A percentile compares a stretch with the other conserved stretches of the same genome.
These are phyloP conservation scores for Pristionchus entomophagus DNA, from an alignment of 2,888 invertebrate genomes.

Conservation along the genomic window DNA sequence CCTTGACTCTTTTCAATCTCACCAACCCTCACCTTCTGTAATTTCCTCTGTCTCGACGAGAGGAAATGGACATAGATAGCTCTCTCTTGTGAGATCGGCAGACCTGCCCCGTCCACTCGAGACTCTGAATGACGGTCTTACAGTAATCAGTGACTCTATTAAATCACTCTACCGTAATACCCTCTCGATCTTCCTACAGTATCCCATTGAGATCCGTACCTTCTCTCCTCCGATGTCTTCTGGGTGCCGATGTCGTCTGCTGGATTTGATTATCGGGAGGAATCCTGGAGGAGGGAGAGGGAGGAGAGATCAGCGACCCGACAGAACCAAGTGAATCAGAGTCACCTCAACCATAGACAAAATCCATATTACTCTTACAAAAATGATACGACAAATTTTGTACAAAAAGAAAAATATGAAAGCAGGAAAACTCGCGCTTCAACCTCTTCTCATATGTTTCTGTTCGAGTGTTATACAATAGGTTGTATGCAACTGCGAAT, in stretches of 20 bases:
- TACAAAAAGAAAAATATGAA: too few relatives aligned
- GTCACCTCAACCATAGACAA: neutral
- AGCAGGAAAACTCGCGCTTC: neutral
- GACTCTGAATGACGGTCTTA: neutral
- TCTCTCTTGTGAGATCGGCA: conserved; percentile 54
- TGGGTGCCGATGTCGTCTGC: conserved; percentile 34
- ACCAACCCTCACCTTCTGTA: conserved; percentile 55
- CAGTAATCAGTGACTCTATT: neutral
- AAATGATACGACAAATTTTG: too few relatives aligned
- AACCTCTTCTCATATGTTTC: neutral
- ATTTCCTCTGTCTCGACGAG: conserved; percentile 58
- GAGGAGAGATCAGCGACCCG: conserved; percentile 36
- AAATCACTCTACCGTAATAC: neutral
- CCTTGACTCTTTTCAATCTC: neutral
- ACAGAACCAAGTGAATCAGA: conserved; percentile 26
- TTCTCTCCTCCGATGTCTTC: conserved; percentile 47
- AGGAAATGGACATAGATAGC: conserved; percentile 68
- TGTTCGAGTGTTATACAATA: too few relatives aligned
- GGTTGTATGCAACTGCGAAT: too few relatives aligned
- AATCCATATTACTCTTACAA: too few relatives aligned
- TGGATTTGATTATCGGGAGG: conserved; percentile 21
- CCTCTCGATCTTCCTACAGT: neutral
- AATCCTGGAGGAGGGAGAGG: neutral
- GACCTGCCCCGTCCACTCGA: conserved; percentile 46
- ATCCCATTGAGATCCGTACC: conserved; percentile 8